Percentiles rank a stretch among this genome's conserved stretches.
phyloP scores from a whole-genome alignment of 2,113 vertebrate genomes.

The Bettongia penicillata region DNA sequence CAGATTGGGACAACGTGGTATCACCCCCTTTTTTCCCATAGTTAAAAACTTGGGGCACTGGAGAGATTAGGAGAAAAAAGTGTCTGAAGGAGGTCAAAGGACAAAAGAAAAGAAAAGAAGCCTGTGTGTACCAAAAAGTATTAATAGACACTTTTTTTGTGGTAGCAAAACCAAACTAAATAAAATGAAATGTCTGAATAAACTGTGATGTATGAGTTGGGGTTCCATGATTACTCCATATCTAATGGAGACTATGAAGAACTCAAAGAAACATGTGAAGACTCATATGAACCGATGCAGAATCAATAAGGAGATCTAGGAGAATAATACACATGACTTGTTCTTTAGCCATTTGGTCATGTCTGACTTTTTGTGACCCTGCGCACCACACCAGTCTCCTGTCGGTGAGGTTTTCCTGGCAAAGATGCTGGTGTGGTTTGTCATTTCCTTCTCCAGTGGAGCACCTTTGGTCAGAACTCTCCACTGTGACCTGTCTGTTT shows the following conservation, averaged over 20 bases:
- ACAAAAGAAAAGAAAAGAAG: neutral
- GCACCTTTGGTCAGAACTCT: neutral
- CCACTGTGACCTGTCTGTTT: no score
- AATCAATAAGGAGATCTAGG: neutral
- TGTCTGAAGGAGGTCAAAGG: conserved; percentile 17
- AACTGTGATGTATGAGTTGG: neutral
- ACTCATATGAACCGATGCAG: neutral
- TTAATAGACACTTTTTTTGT: neutral
- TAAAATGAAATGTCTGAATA: neutral
- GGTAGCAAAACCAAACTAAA: neutral
- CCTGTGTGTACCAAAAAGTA: neutral
- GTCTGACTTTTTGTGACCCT: neutral
- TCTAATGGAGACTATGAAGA: neutral
- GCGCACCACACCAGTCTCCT: neutral
- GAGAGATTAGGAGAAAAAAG: conserved; percentile 5
- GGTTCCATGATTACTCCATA: neutral
- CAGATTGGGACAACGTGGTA: conserved; percentile 55
- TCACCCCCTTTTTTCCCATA: conserved; percentile 42
- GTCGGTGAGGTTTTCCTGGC: neutral
- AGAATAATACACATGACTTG: neutral
- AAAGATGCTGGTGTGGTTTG: neutral
- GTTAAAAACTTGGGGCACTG: conserved; percentile 14
- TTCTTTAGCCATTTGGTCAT: neutral
- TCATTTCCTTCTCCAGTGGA: neutral
- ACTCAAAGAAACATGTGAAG: neutral